Evolutionary conservation across 1,140 invertebrate species (phyloP), one percentile per base, ranked within the genome.

Genomic region (Eumeta japonica): DNA sequence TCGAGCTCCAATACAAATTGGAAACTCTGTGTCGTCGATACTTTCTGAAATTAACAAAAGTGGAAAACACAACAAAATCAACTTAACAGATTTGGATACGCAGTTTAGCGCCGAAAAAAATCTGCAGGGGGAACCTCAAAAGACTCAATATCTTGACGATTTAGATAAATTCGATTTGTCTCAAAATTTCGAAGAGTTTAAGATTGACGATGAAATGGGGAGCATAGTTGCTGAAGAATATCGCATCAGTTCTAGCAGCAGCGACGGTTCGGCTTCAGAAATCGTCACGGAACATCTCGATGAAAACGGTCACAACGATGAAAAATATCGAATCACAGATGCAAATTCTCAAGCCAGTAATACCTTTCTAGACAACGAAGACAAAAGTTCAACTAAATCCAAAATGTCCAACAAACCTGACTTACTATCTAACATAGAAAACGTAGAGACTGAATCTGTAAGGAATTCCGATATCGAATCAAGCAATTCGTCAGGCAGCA

Each of bases 101-200:
- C 64, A 75, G 45, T 72, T 70, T 39, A 71, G 60, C 36, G 41
- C 58, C 9, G 62, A 56, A 13, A 71, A 62, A 41, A 47, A 19
- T 29, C 50, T 59, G 40, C 16, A 45, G 18, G 37, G 13, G 15
- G 60, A 52, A 40, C 46, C 49, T 10, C 62, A 74, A 3, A 66
- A 70, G 52, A 47, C 57, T 13, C 63, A 72, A 43, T 65, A 67
- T 43, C 70, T 76, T 27, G 72, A 75, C 16, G 68, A 76, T 15
- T 70, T 76, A 24, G 68, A 82, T 43, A 80, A 83, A 41, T 83
- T 83, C 46, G 83, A 85, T 50, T 77, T 86, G 37, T 81, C 82
- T 36, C 83, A 88, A 54, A 87, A 87, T 62, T 89, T 89, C 49
- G 87, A 89, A 51, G 87, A 89, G 50, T 89, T 88, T 53, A 87